Evolutionary conservation across 1,140 invertebrate genomes (phyloP).

Genomic region (Rhizoglyphus robini): DNA sequence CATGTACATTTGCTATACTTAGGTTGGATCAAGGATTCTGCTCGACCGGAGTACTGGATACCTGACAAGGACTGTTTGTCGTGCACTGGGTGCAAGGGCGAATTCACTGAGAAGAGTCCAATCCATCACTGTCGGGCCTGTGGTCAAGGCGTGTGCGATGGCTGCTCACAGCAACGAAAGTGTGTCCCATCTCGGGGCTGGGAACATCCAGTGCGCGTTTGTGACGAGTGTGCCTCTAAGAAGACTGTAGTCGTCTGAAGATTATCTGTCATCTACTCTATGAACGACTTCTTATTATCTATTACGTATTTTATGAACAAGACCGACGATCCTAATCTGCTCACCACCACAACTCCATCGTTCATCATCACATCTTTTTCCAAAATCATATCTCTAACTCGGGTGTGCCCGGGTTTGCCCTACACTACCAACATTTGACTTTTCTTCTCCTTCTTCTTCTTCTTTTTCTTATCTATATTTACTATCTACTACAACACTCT

Average conservation of each 20-base stretch:
- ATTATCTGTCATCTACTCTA: too few relatives aligned
- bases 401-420: too few relatives aligned
- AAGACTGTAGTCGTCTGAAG: conserved; percentile 11
- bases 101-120: conserved; percentile 42
- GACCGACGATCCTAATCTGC: background rate
- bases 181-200: conserved; percentile 37
- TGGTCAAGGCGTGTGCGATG: conserved; percentile 38
- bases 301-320: background rate
- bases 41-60: conserved; percentile 63
- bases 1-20: background rate
- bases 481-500: too few relatives aligned
- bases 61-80: conserved; percentile 52
- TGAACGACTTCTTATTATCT: too few relatives aligned
- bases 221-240: conserved; percentile 31
- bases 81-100: conserved; percentile 49
- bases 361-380: background rate
- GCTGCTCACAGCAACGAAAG: conserved; percentile 33
- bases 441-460: too few relatives aligned
- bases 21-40: conserved; percentile 61
- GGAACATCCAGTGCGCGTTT: conserved; percentile 39
- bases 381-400: too few relatives aligned
- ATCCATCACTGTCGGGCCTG: conserved; percentile 58
- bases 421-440: too few relatives aligned
- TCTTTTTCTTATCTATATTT: too few relatives aligned
- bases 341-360: too few relatives aligned